Conservation (phyloP, 2,113 vertebrate genomes). For the Ceyx melanurus region DNA sequence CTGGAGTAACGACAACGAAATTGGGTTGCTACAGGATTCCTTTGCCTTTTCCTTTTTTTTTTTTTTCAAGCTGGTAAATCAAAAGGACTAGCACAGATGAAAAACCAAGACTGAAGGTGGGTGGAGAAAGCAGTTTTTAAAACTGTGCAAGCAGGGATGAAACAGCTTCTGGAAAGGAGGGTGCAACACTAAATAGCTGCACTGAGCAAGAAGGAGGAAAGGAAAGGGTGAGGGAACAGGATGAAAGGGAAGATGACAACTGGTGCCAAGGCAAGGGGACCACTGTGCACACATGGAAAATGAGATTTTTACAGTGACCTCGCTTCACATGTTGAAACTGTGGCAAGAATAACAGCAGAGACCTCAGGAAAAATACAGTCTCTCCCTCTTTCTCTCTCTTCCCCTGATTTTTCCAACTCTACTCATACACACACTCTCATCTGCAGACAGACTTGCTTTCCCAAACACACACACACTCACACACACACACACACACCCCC, state of each 20-base stretch:
- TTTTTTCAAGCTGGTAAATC: background rate
- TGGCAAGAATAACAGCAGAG: background rate
- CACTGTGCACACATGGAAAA: background rate
- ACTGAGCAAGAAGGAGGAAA: background rate
- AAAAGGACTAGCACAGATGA: background rate
- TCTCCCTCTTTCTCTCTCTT: background rate
- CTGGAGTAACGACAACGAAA: background rate
- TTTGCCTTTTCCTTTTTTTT: background rate
- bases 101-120: constrained; percentile 23
- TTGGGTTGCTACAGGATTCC: background rate
- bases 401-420: background rate
- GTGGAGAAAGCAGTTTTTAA: constrained; percentile 20
- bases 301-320: background rate
- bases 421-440: background rate
- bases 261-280: background rate
- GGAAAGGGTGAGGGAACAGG: background rate
- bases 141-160: constrained; percentile 36
- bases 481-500: background rate
- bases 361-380: background rate
- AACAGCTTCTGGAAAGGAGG: constrained; percentile 42
- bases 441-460: background rate
- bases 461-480: background rate
- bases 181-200: background rate
- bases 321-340: background rate
- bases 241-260: background rate